Conservation (phyloP, 35 echinoderm and acorn worm genomes). For the Hemicentrotus pulcherrimus region DNA sequence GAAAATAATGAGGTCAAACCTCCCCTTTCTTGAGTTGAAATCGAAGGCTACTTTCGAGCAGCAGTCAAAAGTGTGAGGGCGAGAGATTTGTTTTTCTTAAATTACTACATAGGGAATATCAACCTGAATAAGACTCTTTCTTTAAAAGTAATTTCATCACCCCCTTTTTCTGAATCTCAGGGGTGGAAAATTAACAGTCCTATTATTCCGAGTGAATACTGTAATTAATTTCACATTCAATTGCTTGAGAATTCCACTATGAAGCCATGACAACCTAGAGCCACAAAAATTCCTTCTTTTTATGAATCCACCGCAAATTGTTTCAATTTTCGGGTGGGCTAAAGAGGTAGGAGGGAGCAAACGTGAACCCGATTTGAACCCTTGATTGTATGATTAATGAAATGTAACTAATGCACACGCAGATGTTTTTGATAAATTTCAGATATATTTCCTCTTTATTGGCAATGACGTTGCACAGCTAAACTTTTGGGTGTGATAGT, state of each 20-base stretch:
- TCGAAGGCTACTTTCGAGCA: not conserved
- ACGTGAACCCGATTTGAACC: not conserved
- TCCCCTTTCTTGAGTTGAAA: not conserved
- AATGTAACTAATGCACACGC: constrained; percentile 27
- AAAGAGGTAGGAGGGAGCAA: not conserved
- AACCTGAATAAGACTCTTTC: not conserved
- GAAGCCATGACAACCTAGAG: not conserved
- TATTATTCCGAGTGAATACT: not conserved
- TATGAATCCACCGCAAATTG: not conserved
- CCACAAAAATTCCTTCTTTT: not conserved
- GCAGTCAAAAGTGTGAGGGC: not conserved
- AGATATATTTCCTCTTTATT: constrained; percentile 32
- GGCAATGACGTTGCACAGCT: not conserved
- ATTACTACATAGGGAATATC: not conserved
- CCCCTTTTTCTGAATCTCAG: not conserved
- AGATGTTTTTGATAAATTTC: constrained; percentile 33
- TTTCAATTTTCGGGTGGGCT: not conserved
- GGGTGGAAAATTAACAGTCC: not conserved
- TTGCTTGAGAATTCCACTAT: not conserved
- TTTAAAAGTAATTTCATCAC: not conserved
- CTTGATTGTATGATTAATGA: constrained; percentile 27
- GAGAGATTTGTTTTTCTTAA: constrained; percentile 1
- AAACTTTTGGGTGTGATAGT: not conserved
- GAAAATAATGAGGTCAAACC: not conserved
- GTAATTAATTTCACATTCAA: not conserved